Evolutionary conservation across 2,113 vertebrate species (phyloP).

Genomic region (Syngnathus scovelli): DNA sequence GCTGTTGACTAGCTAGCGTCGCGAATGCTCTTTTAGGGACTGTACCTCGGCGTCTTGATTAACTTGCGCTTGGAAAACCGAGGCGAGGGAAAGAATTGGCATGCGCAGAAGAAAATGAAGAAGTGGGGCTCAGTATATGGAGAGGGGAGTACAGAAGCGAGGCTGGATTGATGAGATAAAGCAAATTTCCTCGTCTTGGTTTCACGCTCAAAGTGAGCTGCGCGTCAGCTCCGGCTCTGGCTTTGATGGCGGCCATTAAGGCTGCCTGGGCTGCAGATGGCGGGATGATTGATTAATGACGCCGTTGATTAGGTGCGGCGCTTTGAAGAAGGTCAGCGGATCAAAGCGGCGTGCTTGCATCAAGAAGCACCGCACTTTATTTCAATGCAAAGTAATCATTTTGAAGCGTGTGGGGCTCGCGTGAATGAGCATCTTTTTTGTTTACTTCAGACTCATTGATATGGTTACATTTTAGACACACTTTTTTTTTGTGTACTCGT

Average conservation of each 20-base stretch:
- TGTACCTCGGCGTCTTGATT: constrained; percentile 64
- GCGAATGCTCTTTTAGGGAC: constrained; percentile 69
- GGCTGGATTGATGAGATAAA: constrained; percentile 36
- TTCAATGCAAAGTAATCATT: constrained; percentile 9
- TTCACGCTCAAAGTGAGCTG: constrained; percentile 3
- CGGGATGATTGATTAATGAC: constrained; percentile 55
- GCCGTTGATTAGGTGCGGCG: constrained; percentile 36
- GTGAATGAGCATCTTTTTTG: background rate
- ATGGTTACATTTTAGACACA: background rate
- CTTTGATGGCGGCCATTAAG: constrained; percentile 50
- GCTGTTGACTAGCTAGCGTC: constrained; percentile 63
- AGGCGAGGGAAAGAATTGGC: constrained; percentile 63
- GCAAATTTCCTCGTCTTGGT: constrained; percentile 22
- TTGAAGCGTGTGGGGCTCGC: background rate
- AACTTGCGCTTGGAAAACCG: constrained; percentile 62
- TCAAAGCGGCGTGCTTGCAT: constrained; percentile 23
- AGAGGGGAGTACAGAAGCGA: background rate
- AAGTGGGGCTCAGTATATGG: background rate
- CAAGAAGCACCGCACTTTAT: constrained; percentile 17
- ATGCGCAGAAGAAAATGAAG: constrained; percentile 42
- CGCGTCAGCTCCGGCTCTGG: background rate
- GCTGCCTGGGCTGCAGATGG: constrained; percentile 24
- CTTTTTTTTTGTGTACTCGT: background rate
- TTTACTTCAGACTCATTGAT: background rate
- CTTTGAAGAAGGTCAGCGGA: constrained; percentile 50